Evolutionary conservation across 2,888 invertebrate species (phyloP).

Genomic region (Heliothis peltigera): DNA sequence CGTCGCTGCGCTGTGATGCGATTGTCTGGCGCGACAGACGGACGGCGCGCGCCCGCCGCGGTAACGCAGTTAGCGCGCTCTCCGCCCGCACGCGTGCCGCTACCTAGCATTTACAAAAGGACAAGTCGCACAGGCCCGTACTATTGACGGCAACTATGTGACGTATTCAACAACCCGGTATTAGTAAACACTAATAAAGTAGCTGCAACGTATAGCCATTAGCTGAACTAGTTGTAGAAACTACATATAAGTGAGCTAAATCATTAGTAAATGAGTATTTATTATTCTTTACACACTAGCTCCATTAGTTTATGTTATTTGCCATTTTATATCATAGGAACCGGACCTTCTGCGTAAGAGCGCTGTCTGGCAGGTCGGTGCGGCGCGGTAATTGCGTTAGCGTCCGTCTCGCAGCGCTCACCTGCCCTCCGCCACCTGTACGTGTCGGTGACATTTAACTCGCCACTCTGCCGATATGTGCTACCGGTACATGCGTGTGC

Average conservation of each 20-base stretch:
- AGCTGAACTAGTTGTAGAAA: no score
- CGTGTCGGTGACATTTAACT: slow-evolving; percentile 8
- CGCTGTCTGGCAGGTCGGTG: slow-evolving; percentile 10
- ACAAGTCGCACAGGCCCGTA: not conserved
- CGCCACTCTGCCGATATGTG: not conserved
- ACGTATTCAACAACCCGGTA: no score
- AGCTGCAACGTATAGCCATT: no score
- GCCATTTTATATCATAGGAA: no score
- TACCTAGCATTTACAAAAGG: slow-evolving; percentile 6
- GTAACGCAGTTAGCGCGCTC: slow-evolving; percentile 41
- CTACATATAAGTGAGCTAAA: no score
- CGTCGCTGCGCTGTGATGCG: slow-evolving; percentile 24
- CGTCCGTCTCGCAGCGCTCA: slow-evolving; percentile 48
- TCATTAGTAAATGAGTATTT: no score
- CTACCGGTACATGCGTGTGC: not conserved
- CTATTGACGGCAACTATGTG: no score
- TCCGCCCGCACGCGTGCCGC: not conserved
- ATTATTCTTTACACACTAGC: no score
- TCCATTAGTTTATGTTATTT: no score
- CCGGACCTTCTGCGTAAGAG: slow-evolving; percentile 20
- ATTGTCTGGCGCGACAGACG: slow-evolving; percentile 21
- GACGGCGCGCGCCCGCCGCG: not conserved
- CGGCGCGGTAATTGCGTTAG: slow-evolving; percentile 62
- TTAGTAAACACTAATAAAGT: no score
- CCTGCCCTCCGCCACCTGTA: slow-evolving; percentile 27